Conservation (phyloP, 2,113 vertebrate genomes). For the Gnathonemus longibarbis region DNA sequence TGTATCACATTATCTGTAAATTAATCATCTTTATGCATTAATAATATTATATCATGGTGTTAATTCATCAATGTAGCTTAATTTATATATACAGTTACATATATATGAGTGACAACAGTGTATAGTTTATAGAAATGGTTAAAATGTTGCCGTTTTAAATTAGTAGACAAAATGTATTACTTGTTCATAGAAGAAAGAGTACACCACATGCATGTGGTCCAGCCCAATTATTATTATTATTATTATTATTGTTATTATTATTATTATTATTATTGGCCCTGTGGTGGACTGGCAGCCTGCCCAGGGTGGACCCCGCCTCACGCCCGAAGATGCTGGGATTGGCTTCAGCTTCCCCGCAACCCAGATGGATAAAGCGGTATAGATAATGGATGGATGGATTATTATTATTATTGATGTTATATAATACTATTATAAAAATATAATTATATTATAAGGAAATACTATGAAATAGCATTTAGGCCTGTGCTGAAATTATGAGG, state of each 20-base stretch:
- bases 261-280: no score
- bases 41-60: neutral
- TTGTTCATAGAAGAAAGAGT: neutral
- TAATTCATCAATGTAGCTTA: neutral
- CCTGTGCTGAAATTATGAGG: neutral
- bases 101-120: neutral
- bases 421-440: no score
- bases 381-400: no score
- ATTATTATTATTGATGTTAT: no score
- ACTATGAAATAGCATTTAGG: neutral
- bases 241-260: no score
- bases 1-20: neutral
- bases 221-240: neutral
- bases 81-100: neutral
- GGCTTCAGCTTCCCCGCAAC: no score
- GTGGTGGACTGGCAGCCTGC: no score
- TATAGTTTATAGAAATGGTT: neutral
- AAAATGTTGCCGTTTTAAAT: neutral
- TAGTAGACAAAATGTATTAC: neutral
- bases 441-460: neutral
- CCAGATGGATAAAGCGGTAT: no score
- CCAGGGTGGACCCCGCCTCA: no score
- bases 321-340: no score
- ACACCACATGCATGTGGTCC: neutral
- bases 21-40: neutral